These are phyloP conservation scores for Tetragnatha montana DNA, from an alignment of 2,888 invertebrate species.

Conservation along the genomic window DNA sequence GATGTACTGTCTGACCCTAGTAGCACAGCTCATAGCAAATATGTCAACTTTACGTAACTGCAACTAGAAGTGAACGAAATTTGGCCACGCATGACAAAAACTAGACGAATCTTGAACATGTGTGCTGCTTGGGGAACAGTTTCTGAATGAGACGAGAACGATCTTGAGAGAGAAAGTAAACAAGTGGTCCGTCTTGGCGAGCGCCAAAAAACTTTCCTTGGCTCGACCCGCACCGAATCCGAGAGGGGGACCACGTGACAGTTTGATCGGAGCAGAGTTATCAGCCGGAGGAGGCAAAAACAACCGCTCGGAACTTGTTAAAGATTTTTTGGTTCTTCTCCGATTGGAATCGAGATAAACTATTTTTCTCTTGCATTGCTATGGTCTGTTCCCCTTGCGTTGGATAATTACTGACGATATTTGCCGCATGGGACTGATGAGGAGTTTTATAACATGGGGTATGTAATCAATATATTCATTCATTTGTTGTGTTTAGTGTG, in stretches of 20 bases:
- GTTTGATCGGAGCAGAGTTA: conserved; percentile 32
- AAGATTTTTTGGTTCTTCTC: too few species aligned
- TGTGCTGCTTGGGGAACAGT: not conserved
- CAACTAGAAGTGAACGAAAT: not conserved
- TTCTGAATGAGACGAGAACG: conserved; percentile 10
- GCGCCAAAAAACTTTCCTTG: conserved; percentile 55
- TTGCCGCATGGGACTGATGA: conserved; percentile 5
- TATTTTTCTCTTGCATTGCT: not conserved
- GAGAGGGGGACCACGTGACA: conserved; percentile 39
- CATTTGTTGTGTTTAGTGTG: too few species aligned
- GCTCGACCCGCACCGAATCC: conserved; percentile 10
- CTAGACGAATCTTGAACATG: too few species aligned
- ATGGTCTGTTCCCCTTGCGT: conserved; percentile 1
- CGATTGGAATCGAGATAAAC: not conserved
- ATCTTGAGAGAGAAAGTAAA: too few species aligned
- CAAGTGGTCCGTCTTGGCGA: conserved; percentile 28
- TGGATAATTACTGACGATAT: conserved; percentile 25
- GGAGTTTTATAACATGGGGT: conserved; percentile 14
- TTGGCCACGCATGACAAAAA: not conserved
- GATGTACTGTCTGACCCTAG: too few species aligned
- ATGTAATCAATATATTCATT: not conserved
- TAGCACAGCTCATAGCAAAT: too few species aligned
- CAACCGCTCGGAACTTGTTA: not conserved
- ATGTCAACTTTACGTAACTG: too few species aligned
- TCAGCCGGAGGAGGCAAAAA: not conserved